Conservation (phyloP, 2,797 vertebrate species). For the Enteromius paludinosus region DNA sequence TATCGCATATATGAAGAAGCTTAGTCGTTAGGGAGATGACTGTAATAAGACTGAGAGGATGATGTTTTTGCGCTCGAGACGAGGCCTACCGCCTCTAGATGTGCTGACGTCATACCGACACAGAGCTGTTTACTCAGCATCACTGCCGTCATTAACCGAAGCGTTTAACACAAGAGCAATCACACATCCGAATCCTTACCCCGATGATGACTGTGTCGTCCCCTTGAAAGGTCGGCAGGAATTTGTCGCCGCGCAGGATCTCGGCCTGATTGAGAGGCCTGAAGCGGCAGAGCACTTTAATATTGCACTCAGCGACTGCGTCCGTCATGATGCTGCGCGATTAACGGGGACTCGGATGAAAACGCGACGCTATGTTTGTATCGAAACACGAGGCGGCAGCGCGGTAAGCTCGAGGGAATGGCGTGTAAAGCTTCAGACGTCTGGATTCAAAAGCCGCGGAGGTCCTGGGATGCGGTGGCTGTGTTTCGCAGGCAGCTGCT, state of each 20-base stretch:
- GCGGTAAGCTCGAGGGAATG: neutral
- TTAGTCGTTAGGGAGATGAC: neutral
- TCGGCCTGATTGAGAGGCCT: constrained; percentile 91
- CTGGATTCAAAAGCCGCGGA: neutral
- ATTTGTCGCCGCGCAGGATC: constrained; percentile 90
- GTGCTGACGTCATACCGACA: constrained; percentile 26
- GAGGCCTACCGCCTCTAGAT: neutral
- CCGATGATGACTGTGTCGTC: constrained; percentile 90
- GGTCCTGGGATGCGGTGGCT: neutral
- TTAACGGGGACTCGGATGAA: neutral
- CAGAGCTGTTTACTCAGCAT: neutral
- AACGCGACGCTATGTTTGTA: neutral
- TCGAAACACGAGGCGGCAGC: neutral
- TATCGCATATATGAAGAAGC: neutral
- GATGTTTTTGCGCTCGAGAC: neutral
- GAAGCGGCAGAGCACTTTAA: constrained; percentile 95
- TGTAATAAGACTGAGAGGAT: neutral
- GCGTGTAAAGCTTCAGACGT: neutral
- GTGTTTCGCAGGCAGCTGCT: neutral
- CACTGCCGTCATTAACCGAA: neutral
- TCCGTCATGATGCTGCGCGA: constrained; percentile 84
- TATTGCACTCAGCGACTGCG: constrained; percentile 89
- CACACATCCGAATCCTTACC: constrained; percentile 75
- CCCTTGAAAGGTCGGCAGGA: constrained; percentile 89
- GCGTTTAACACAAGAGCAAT: neutral